phyloP scores from a whole-genome alignment of 2,888 invertebrate genomes.

The Andricus quercusramuli region DNA sequence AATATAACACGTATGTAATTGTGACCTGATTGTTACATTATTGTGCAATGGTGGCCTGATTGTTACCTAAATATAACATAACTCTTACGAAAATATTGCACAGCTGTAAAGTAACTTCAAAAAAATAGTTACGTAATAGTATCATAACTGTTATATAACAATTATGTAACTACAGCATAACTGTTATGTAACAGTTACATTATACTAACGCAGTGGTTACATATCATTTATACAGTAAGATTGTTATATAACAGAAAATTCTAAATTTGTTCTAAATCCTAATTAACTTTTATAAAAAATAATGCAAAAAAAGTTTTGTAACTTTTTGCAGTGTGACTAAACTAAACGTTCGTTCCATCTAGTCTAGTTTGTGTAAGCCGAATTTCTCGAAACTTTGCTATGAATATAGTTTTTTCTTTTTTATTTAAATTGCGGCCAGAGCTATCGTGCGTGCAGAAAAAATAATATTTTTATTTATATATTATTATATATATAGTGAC shows the following conservation, averaged over 20 bases:
- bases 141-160: background rate
- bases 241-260: background rate
- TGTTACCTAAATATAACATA: background rate
- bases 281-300: background rate
- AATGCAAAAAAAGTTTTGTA: background rate
- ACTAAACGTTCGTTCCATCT: constrained; percentile 43
- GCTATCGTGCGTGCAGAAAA: constrained; percentile 54
- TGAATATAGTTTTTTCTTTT: constrained; percentile 31
- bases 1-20: too few species aligned
- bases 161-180: too few species aligned
- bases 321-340: constrained; percentile 32
- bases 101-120: too few species aligned
- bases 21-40: too few species aligned
- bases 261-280: too few species aligned
- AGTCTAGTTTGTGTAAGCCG: constrained; percentile 49
- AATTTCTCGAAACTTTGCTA: constrained; percentile 30
- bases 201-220: background rate
- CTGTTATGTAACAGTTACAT: background rate
- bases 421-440: constrained; percentile 43
- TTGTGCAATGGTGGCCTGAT: background rate
- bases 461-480: constrained; percentile 46
- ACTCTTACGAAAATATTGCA: background rate
- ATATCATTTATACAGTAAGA: background rate
- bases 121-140: background rate
- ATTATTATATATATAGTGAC: constrained; percentile 37